Base-by-base conservation (phyloP, 2,888 invertebrate species). In the Notodonta ziczac region DNA sequence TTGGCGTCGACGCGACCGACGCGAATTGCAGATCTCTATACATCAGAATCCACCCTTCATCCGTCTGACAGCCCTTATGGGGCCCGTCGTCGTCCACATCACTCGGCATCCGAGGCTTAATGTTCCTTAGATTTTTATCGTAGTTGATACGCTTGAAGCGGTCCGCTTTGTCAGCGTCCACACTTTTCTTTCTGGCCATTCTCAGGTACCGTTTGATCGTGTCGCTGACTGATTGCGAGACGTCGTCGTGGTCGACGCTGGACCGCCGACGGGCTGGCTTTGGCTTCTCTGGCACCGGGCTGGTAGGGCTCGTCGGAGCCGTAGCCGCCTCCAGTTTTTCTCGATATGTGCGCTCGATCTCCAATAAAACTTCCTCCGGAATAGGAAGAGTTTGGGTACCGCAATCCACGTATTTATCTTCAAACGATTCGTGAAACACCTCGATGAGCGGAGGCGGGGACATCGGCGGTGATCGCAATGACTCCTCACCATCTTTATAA, bases 101-200 rank as follows among this genome's bases (percentile, higher is more conserved):
- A 13, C 96, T 96, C 2, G 96, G 96, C 58, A 96, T 95, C 74
- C 96, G 96, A 0, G 97, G 96, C 80, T 97, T 97, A 65, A 98
- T 98, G 73, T 97, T 97, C 39, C 97, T 93, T 64, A 98, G 90
- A 81, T 97, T 97, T 64, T 97, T 95, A 80, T 98, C 98, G 79
- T 98, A 98, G 84, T 98, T 98, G 24, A 98, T 97, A 0, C 97
- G 95, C 83, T 97, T 97, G 82, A 98, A 98, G 58, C 97, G 95
- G 81, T 97, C 97, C 4, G 95, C 95, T 82, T 97, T 97, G 72
- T 97, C 97, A 3, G 96, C 95, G 84, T 97, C 97, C 10, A 96
- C 96, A 78, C 97, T 97, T 81, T 98, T 98, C 83, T 98, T 98
- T 46, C 98, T 94, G 8, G 97, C 97, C 97, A 98, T 98, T 62